A percentile compares a stretch with the other conserved stretches of the same genome.
Conservation (phyloP, 2,113 vertebrate genomes). For the Meleagris gallopavo region DNA sequence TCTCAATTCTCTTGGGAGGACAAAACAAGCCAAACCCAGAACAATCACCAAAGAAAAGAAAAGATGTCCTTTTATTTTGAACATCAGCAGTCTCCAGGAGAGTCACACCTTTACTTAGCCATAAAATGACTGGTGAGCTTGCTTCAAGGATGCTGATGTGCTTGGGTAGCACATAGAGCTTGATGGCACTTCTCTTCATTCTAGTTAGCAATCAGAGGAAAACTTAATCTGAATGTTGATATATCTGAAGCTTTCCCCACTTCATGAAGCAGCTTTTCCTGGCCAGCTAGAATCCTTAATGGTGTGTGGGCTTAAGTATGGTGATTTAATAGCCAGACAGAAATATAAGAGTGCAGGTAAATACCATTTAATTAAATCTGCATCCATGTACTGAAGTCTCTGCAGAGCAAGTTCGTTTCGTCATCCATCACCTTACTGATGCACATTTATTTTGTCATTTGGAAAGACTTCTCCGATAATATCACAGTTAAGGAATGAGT, state of each 20-base stretch:
- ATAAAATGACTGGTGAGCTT: background rate
- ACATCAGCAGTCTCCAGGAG: background rate
- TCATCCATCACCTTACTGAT: conserved; percentile 10
- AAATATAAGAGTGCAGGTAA: background rate
- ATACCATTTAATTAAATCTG: conserved; percentile 12
- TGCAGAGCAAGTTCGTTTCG: background rate
- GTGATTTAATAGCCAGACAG: background rate
- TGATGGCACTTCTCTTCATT: background rate
- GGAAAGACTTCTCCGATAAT: conserved; percentile 56
- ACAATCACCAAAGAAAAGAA: background rate
- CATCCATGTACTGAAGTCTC: background rate
- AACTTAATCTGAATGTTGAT: conserved; percentile 5
- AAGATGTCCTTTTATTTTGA: background rate
- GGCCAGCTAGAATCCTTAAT: background rate
- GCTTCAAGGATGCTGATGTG: background rate
- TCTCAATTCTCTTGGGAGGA: background rate
- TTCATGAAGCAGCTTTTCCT: background rate
- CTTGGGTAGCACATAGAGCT: conserved; percentile 19
- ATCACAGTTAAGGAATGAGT: conserved; percentile 72
- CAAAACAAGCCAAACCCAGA: background rate
- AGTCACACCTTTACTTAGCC: background rate
- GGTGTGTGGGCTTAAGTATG: background rate
- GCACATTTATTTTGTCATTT: conserved; percentile 53
- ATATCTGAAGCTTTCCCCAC: conserved; percentile 35
- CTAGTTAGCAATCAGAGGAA: background rate